Base-by-base conservation (phyloP, 1,140 invertebrate species). In the Phenacoccus solenopsis region DNA sequence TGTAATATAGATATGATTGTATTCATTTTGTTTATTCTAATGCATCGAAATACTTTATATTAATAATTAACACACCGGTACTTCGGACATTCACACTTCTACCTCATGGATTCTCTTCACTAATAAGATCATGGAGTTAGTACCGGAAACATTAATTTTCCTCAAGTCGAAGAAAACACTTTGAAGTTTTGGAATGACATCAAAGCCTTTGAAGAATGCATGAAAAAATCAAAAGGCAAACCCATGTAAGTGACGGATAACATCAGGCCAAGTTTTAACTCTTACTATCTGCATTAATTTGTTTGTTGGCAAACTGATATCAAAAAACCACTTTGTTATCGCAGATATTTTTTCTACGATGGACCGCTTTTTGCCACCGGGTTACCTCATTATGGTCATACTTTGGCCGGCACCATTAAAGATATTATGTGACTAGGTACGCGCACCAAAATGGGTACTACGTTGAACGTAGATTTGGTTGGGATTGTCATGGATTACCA, bases 361-460 rank as follows among this genome's bases (percentile, higher is more conserved):
- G 98, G 98, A 0, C 98, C 98, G 22, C 98, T 98, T 12, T 99
- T 99, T 84, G 98, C 98, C 0, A 99, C 97, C 21, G 98, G 98
- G 1, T 79, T 99, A 70, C 98, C 98, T 10, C 98, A 99, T 84
- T 99, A 99, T 83, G 98, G 98, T 0, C 97, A 99, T 76, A 94
- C 99, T 69, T 83, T 99, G 64, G 93, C 96, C 71, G 96, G 98
- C 28, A 98, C 96, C 4, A 98, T 99, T 70, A 99, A 99, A 82
- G 98, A 99, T 81, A 90, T 98, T n/a, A 73, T 91, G 99, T 0
- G 98, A 97, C 0, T 82, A 97, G 71, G 98, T 94, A 85, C 96
- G 96, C 4, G 93, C 98, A 81, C 95, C 98, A 79, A 92, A n/a
- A 87, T 81, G 97, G 97, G 0, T 93, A 85, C 79, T 87, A 99